Percentiles rank a stretch among this genome's conserved stretches.
phyloP scores from a whole-genome alignment of 2,888 invertebrate genomes.

The Timema cristinae region DNA sequence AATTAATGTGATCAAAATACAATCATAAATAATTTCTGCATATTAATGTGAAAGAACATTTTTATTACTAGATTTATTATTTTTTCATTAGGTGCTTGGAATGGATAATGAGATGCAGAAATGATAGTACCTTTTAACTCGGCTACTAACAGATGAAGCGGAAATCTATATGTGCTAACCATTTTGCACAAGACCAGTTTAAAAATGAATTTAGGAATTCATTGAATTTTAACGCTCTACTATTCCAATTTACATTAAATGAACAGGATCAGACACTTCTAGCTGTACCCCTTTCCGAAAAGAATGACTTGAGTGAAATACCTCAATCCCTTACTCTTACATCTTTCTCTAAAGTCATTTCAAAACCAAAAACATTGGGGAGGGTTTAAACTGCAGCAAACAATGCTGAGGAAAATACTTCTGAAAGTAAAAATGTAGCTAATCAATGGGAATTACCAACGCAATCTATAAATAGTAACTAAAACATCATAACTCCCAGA shows the following conservation, averaged over 20 bases:
- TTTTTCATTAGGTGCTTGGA: background rate
- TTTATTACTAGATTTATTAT: no score
- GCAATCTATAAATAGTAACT: background rate
- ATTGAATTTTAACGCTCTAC: background rate
- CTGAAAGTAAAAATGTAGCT: no score
- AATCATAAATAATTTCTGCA: no score
- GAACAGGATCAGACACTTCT: background rate
- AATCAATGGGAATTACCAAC: background rate
- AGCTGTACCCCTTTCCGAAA: no score
- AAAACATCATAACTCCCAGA: background rate
- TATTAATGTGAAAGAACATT: no score
- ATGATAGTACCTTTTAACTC: background rate
- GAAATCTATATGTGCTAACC: background rate
- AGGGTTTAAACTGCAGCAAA: no score
- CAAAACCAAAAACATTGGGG: no score
- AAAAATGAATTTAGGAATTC: background rate
- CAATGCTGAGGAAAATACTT: no score
- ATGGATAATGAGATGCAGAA: background rate
- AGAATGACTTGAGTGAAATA: no score
- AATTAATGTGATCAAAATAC: no score
- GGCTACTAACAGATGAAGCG: background rate
- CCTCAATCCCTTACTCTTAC: no score
- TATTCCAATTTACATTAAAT: background rate
- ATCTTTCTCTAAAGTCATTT: no score
- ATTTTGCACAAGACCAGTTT: slow-evolving; percentile 4